These are phyloP conservation scores for Syngnathus rostellatus DNA, from an alignment of 2,797 vertebrate species.

Conservation along the genomic window DNA sequence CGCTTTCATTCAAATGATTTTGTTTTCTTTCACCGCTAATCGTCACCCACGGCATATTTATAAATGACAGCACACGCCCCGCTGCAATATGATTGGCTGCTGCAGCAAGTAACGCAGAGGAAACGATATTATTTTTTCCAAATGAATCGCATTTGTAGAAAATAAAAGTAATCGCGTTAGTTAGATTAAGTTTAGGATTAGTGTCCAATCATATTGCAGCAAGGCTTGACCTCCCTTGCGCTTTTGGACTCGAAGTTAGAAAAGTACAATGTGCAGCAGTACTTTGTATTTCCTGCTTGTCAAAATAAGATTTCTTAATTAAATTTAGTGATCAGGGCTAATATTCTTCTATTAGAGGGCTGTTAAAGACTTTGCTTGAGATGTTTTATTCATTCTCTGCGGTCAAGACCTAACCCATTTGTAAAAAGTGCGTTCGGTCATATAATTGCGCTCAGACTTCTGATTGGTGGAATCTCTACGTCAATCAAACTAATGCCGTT, in stretches of 20 bases:
- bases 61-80: background rate
- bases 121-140: too few species aligned
- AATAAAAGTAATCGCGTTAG: too few species aligned
- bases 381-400: background rate
- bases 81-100: too few species aligned
- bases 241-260: too few species aligned
- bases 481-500: slow-evolving; percentile 27
- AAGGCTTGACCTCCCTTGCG: too few species aligned
- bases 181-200: too few species aligned
- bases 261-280: background rate
- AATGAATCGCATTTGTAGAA: too few species aligned
- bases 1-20: background rate
- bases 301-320: background rate
- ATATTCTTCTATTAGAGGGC: background rate
- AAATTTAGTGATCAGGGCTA: background rate
- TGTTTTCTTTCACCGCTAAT: background rate
- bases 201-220: too few species aligned
- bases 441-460: slow-evolving; percentile 26
- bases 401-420: background rate
- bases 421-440: background rate
- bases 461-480: slow-evolving; percentile 23
- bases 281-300: background rate
- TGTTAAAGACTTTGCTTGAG: background rate
- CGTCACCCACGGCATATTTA: background rate
- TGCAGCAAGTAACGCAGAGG: too few species aligned